Percentiles rank a stretch among this genome's conserved stretches.
Evolutionary conservation across 2,113 vertebrate genomes (phyloP).

Genomic region (Chlorodrepanis virens): DNA sequence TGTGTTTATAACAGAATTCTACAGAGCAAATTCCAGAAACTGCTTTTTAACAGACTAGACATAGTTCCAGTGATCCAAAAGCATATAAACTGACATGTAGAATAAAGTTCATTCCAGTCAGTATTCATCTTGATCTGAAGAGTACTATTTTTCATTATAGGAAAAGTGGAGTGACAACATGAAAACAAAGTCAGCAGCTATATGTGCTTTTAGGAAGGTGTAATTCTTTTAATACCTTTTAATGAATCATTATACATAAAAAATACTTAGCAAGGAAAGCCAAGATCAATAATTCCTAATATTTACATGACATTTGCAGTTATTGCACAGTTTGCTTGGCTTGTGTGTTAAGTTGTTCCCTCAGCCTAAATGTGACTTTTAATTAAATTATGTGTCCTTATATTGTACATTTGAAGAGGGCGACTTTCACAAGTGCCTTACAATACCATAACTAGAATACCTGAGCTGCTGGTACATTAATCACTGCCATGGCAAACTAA

Average conservation of each 20-base stretch:
- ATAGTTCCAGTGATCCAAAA: neutral
- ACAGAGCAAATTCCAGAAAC: neutral
- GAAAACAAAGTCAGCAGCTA: neutral
- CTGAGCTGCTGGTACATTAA: neutral
- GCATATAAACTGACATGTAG: neutral
- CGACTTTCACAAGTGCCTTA: neutral
- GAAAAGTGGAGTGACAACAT: neutral
- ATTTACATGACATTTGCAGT: neutral
- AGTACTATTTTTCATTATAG: neutral
- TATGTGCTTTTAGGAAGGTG: neutral
- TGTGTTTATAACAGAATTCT: neutral
- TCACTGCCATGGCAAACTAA: neutral
- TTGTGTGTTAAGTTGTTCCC: neutral
- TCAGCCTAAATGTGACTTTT: neutral
- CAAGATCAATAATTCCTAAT: neutral
- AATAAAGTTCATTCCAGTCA: neutral
- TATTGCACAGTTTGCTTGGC: neutral
- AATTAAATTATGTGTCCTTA: neutral
- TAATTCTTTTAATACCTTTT: neutral
- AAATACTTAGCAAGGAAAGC: neutral
- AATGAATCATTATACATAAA: neutral
- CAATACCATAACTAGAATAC: neutral
- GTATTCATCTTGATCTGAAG: neutral
- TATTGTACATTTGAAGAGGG: neutral
- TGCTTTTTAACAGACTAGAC: neutral